Conservation (phyloP, 2,113 vertebrate species). For the Myrmecobius fasciatus region DNA sequence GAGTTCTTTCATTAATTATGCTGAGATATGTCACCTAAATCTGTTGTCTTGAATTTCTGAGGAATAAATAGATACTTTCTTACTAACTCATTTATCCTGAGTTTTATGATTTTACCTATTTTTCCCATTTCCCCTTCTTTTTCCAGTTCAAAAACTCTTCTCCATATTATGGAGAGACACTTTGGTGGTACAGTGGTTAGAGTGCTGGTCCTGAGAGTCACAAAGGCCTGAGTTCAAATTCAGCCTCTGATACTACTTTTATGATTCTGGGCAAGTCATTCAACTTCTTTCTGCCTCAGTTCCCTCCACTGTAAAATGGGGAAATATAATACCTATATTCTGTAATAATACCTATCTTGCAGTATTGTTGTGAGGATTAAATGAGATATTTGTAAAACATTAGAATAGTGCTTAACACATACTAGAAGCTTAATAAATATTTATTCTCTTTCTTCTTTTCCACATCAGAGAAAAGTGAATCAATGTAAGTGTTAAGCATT, state of each 20-base stretch:
- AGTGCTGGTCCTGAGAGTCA: neutral
- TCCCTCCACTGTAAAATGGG: neutral
- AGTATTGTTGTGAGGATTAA: neutral
- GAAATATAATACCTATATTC: too few species aligned
- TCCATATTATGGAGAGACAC: neutral
- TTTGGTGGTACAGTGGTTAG: neutral
- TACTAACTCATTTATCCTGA: neutral
- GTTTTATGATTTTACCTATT: neutral
- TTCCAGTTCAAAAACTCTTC: neutral
- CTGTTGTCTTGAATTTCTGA: neutral
- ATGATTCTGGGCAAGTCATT: neutral
- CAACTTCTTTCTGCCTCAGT: neutral
- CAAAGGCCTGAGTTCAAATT: neutral
- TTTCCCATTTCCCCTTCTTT: neutral
- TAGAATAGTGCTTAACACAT: neutral
- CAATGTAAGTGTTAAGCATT: neutral
- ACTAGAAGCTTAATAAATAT: neutral
- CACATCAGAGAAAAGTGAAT: neutral
- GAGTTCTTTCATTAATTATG: neutral
- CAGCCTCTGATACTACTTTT: neutral
- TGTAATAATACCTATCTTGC: neutral
- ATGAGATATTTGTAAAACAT: neutral
- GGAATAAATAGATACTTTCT: neutral
- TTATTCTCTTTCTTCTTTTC: neutral
- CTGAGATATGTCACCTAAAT: neutral